A percentile compares a stretch with the other conserved stretches of the same genome.
Evolutionary conservation across 2,888 invertebrate species (phyloP).

Genomic region (Stegophylla sp.): DNA sequence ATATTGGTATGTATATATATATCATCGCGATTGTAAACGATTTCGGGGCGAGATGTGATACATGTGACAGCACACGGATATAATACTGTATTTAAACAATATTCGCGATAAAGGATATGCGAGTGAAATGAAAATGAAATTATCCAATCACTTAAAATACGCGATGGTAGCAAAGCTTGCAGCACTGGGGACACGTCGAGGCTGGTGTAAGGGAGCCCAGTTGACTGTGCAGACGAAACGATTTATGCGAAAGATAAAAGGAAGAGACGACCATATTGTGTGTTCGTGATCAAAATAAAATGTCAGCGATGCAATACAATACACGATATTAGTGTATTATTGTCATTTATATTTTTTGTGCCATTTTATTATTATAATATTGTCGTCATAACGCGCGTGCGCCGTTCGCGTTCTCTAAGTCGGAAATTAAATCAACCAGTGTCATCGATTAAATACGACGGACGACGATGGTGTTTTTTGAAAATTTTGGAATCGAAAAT

Average conservation of each 20-base stretch:
- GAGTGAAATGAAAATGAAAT: background rate
- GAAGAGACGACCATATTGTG: background rate
- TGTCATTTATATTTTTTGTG: background rate
- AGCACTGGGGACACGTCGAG: too few species aligned
- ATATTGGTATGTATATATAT: background rate
- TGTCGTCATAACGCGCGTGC: background rate
- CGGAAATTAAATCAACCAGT: slow-evolving; percentile 40
- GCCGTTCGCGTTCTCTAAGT: background rate
- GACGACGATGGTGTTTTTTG: background rate
- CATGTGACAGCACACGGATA: background rate
- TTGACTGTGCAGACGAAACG: background rate
- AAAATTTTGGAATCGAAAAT: slow-evolving; percentile 17
- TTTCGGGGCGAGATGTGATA: background rate
- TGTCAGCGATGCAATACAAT: slow-evolving; percentile 12
- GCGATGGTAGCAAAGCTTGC: background rate
- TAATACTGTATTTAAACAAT: background rate
- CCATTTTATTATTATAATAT: slow-evolving; percentile 1
- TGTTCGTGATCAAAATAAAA: slow-evolving; percentile 9
- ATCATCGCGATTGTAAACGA: background rate
- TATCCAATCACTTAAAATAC: slow-evolving; percentile 31
- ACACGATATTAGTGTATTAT: background rate
- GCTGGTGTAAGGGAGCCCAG: background rate
- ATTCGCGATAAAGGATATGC: background rate
- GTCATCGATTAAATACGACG: slow-evolving; percentile 46
- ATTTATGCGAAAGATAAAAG: background rate